These are phyloP conservation scores for Epizoanthus stellaris DNA, from an alignment of 92 coral and sea anemone species.

Conservation along the genomic window DNA sequence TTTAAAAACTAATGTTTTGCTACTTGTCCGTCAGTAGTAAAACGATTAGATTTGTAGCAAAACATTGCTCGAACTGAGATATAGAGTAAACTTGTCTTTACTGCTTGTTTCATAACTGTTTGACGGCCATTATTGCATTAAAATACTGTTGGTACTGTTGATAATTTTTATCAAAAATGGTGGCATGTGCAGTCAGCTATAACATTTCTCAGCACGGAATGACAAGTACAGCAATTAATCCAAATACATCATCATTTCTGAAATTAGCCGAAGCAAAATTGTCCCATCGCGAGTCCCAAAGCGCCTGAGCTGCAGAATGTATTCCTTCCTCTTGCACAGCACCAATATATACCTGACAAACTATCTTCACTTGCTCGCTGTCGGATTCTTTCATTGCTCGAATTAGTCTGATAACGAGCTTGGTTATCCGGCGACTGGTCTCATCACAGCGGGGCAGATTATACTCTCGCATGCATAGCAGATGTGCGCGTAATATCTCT, in stretches of 20 bases:
- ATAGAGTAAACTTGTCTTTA: no score
- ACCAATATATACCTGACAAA: conserved; percentile 33
- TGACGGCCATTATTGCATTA: no score
- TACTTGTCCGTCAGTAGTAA: no score
- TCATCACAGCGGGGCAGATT: conserved; percentile 8
- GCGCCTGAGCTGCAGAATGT: conserved; percentile 16
- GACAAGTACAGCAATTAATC: conserved; percentile 17
- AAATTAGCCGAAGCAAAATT: conserved; percentile 44
- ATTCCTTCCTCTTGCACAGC: conserved; percentile 27
- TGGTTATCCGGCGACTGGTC: conserved; percentile 28
- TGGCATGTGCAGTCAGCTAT: no score
- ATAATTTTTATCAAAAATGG: no score
- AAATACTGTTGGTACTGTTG: no score
- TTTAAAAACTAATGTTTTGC: no score
- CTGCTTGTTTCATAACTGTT: no score
- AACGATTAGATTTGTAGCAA: no score
- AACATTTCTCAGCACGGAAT: conserved; percentile 20
- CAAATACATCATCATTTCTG: conserved; percentile 35
- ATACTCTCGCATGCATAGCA: conserved; percentile 19
- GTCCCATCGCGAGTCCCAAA: conserved; percentile 28
- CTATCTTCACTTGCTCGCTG: conserved; percentile 16
- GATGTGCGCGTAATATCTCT: conserved; percentile 20
- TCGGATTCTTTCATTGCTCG: conserved; percentile 33
- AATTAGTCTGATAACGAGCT: conserved; percentile 18
- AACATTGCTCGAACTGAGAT: no score